These are phyloP conservation scores for Solen grandis DNA, from an alignment of 1,140 invertebrate genomes.

Conservation along the genomic window DNA sequence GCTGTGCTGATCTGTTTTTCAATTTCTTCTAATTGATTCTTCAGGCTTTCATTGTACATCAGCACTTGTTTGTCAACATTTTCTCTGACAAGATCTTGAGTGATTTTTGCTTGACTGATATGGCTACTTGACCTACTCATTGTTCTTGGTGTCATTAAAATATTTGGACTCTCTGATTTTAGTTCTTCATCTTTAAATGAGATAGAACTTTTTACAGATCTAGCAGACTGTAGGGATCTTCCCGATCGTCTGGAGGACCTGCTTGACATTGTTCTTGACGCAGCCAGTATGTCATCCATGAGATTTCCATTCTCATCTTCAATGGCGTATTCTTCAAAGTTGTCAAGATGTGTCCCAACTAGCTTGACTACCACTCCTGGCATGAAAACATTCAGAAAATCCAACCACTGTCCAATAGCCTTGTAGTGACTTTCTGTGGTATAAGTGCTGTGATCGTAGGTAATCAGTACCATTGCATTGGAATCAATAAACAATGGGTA, in stretches of 20 bases:
- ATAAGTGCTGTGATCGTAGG: constrained; percentile 76
- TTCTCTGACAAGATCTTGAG: constrained; percentile 55
- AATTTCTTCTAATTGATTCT: constrained; percentile 61
- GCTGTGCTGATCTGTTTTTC: constrained; percentile 60
- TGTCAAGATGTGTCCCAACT: constrained; percentile 75
- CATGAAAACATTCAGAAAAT: constrained; percentile 68
- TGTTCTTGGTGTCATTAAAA: constrained; percentile 17
- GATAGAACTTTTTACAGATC: constrained; percentile 11
- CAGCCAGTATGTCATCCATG: constrained; percentile 5
- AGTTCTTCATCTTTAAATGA: not conserved
- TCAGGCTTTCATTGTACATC: constrained; percentile 56
- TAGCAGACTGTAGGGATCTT: not conserved
- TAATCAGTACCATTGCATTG: constrained; percentile 74
- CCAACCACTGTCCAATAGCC: constrained; percentile 77
- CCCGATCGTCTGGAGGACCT: not conserved
- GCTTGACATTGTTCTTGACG: constrained; percentile 24
- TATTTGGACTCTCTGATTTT: not conserved
- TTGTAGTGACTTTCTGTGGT: constrained; percentile 66
- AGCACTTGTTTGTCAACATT: constrained; percentile 64
- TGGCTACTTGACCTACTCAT: constrained; percentile 15
- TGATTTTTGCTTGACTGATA: constrained; percentile 47
- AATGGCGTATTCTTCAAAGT: constrained; percentile 45
- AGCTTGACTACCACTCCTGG: constrained; percentile 78
- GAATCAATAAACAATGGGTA: constrained; percentile 76
- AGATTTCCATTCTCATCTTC: constrained; percentile 56